A percentile compares a stretch with the other conserved stretches of the same genome.
These are phyloP conservation scores for Calameuta filiformis DNA, from an alignment of 2,888 invertebrate species.

Conservation along the genomic window DNA sequence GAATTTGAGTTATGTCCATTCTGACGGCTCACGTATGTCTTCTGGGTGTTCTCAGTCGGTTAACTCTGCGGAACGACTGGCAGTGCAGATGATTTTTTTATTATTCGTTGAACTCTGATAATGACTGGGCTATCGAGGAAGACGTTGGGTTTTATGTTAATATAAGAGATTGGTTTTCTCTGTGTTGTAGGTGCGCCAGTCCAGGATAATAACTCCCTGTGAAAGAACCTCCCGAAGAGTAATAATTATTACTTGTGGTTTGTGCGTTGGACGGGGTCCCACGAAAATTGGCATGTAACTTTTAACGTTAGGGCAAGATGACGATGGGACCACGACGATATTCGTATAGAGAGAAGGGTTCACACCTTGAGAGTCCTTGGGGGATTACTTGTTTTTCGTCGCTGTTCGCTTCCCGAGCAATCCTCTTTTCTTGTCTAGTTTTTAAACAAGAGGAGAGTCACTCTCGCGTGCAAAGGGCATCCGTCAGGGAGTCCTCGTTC, in stretches of 20 bases:
- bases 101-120: not conserved
- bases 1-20: not conserved
- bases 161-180: constrained; percentile 20
- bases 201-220: constrained; percentile 51
- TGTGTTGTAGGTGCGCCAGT: constrained; percentile 46
- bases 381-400: not conserved
- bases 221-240: constrained; percentile 24
- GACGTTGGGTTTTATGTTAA: constrained; percentile 56
- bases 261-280: not conserved
- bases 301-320: not conserved
- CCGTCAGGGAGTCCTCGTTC: constrained; percentile 13
- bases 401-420: constrained; percentile 23
- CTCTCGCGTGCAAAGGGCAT: not conserved
- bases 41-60: not conserved
- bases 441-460: not conserved
- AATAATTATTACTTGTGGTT: constrained; percentile 46
- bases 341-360: not conserved
- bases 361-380: not conserved
- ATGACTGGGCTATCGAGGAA: constrained; percentile 10
- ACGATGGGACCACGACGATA: not conserved
- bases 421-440: not conserved
- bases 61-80: not conserved
- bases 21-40: not conserved
- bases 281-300: not conserved
- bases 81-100: not conserved